Percentiles rank a stretch among this genome's conserved stretches.
These are phyloP conservation scores for Gambelia wislizenii DNA, from an alignment of 2,797 vertebrate genomes.

Conservation along the genomic window DNA sequence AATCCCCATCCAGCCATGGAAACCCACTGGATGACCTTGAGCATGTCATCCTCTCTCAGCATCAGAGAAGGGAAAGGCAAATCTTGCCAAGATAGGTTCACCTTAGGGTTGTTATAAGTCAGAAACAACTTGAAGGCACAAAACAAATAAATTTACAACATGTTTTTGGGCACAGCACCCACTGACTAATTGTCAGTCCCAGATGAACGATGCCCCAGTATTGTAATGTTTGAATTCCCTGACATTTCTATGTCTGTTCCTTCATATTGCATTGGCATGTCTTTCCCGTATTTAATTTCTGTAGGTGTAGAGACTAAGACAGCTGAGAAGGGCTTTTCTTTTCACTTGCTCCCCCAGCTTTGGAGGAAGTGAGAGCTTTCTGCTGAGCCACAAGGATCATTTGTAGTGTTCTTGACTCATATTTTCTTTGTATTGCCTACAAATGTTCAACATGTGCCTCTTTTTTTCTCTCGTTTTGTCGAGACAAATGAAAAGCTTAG, in stretches of 20 bases:
- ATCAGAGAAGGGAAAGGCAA: no score
- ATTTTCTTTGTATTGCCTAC: conserved; percentile 12
- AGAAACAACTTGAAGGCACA: no score
- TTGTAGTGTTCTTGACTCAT: not conserved
- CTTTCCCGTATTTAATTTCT: conserved; percentile 7
- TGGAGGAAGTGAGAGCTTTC: not conserved
- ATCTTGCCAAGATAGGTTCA: no score
- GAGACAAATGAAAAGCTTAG: not conserved
- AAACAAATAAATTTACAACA: no score
- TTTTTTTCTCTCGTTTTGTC: not conserved
- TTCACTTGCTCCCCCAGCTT: not conserved
- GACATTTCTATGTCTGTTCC: not conserved
- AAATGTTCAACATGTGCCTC: not conserved
- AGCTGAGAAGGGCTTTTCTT: not conserved
- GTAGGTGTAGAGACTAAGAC: conserved; percentile 15
- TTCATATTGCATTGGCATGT: not conserved
- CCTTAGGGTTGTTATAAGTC: no score
- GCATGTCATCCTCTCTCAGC: no score
- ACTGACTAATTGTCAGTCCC: not conserved
- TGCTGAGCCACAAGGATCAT: not conserved
- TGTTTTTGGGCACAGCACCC: not conserved
- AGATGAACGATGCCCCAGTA: not conserved
- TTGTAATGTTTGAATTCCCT: conserved; percentile 16
- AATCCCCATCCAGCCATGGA: no score
- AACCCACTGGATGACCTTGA: no score